Percentiles rank a stretch among this genome's conserved stretches.
Conservation (phyloP, 2,113 vertebrate genomes). For the Agelaius phoeniceus region DNA sequence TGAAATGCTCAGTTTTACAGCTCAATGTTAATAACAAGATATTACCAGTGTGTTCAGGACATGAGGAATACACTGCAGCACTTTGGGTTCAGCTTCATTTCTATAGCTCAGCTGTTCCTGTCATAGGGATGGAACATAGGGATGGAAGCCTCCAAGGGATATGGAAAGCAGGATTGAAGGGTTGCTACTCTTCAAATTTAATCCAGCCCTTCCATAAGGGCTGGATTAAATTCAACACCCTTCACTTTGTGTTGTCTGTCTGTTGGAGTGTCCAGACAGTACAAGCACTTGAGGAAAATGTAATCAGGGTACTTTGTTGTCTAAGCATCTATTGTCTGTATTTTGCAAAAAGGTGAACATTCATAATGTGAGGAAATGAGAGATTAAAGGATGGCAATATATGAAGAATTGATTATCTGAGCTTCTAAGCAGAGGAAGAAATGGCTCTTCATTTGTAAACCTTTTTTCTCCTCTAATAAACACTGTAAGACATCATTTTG, state of each 20-base stretch:
- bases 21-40: not conserved
- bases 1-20: not conserved
- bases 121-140: not conserved
- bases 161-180: not conserved
- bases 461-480: conserved; percentile 40
- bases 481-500: conserved; percentile 58
- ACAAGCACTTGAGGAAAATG: not conserved
- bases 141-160: not conserved
- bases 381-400: not conserved
- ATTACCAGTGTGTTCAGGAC: not conserved
- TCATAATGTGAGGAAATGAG: conserved; percentile 42
- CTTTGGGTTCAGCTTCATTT: not conserved
- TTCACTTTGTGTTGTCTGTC: not conserved
- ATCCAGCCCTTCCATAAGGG: not conserved
- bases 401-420: not conserved
- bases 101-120: not conserved
- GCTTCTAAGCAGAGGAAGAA: not conserved
- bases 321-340: conserved; percentile 20
- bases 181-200: not conserved
- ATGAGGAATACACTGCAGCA: not conserved
- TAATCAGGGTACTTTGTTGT: conserved; percentile 29
- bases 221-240: not conserved
- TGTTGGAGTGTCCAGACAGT: not conserved
- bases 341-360: conserved; percentile 31
- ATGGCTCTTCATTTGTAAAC: conserved; percentile 19